These are phyloP conservation scores for Chymomyza amoena DNA, from an alignment of 2,888 invertebrate species.

Conservation along the genomic window DNA sequence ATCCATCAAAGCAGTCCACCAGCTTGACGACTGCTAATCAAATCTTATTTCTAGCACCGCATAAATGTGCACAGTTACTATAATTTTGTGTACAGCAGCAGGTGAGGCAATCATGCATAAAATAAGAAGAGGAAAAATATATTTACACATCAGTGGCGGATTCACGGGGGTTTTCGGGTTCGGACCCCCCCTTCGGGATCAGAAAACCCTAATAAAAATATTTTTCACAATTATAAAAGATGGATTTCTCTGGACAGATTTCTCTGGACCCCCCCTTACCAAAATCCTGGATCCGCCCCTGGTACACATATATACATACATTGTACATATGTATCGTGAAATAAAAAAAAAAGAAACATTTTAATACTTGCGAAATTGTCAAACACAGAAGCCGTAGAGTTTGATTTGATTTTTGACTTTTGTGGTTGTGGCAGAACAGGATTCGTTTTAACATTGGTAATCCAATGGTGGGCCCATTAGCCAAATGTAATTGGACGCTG, in stretches of 20 bases:
- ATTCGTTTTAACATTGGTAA: conserved; percentile 22
- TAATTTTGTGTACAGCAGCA: not conserved
- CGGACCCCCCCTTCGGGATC: too few relatives aligned
- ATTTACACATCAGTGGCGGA: too few relatives aligned
- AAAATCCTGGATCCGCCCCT: too few relatives aligned
- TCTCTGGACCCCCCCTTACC: too few relatives aligned
- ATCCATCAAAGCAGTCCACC: not conserved
- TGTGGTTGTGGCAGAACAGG: conserved; percentile 32
- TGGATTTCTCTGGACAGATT: too few relatives aligned
- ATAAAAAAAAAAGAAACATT: not conserved
- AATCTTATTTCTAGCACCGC: not conserved
- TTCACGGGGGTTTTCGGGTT: too few relatives aligned
- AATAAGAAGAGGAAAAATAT: not conserved
- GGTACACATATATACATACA: not conserved
- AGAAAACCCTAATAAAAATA: too few relatives aligned
- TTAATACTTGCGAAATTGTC: not conserved
- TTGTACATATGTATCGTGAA: too few relatives aligned
- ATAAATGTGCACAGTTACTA: conserved; percentile 1
- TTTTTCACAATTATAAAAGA: too few relatives aligned
- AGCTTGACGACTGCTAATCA: not conserved
- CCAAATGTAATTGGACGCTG: conserved; percentile 27
- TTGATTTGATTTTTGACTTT: not conserved
- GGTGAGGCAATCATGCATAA: conserved; percentile 1
- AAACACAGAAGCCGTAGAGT: not conserved
- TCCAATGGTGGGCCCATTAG: conserved; percentile 48